A percentile compares a stretch with the other conserved stretches of the same genome.
Conservation (phyloP, 2,113 vertebrate genomes). For the Natator depressus region DNA sequence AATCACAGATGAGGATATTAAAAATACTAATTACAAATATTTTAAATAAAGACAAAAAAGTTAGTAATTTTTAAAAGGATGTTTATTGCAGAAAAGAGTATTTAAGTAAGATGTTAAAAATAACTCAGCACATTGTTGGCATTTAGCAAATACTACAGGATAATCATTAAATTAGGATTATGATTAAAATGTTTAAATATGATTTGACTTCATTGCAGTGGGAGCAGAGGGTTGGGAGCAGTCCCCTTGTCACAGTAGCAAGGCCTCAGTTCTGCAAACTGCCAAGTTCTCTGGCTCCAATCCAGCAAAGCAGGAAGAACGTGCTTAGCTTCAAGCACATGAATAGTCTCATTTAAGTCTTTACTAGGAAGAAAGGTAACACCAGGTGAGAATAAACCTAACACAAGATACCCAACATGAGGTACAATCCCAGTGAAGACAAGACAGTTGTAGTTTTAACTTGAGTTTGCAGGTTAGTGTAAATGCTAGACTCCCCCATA, state of each 20-base stretch:
- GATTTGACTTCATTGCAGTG: neutral
- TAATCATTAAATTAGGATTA: conserved; percentile 17
- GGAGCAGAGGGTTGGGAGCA: neutral
- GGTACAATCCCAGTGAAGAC: fast-evolving
- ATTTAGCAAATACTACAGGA: conserved; percentile 25
- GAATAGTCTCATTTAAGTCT: fast-evolving
- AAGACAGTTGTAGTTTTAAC: fast-evolving
- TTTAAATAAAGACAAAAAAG: conserved; percentile 44
- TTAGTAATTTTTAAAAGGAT: conserved; percentile 44
- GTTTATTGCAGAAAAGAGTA: conserved; percentile 51
- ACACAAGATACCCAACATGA: fast-evolving
- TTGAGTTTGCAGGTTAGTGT: neutral
- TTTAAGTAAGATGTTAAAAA: conserved; percentile 16
- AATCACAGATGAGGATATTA: conserved; percentile 49
- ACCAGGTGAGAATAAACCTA: too few relatives aligned
- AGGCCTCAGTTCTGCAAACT: neutral
- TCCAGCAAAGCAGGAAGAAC: neutral
- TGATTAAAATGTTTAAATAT: neutral
- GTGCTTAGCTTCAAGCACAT: neutral
- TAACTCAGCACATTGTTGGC: neutral
- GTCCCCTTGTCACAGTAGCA: neutral
- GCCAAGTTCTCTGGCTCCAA: neutral
- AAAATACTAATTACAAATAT: conserved; percentile 64
- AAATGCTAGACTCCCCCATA: neutral
- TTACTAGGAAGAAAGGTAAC: neutral